Evolutionary conservation across 2,113 vertebrate species (phyloP), one percentile per base, ranked within the genome.

Genomic region (Haemorhous mexicanus): DNA sequence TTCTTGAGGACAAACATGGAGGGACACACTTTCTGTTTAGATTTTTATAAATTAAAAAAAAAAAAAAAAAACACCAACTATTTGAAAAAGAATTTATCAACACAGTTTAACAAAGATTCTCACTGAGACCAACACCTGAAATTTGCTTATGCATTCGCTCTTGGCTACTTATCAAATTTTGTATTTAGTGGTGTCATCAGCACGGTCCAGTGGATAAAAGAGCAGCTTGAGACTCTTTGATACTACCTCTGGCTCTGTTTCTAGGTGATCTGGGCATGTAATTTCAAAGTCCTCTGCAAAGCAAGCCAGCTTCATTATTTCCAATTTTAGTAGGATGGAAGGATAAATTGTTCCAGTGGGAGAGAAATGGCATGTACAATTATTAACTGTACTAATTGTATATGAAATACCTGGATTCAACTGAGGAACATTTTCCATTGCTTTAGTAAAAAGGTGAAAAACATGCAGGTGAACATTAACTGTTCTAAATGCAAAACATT

Each of bases 281-380:
- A 89, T 78, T 87, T 75, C 64, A 50, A 91, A 67, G 72, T 53
- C 43, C 41, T 92, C 43, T 80, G 78, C 75, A 92, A 95, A 88
- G 49, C 35, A 87, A 75, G 30, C 22, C 87, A 94, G 74, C 13
- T 83, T 85, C 62, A 87, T 83, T 85, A 82, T 73, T 93, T 76
- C 56, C 67, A 83, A 0, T 93, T 93, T 83, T 83, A 94, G 79
- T 46, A 46, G 37, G n/a, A 93, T 49, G 14, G 58, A 90, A 92
- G n/a, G 21, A 93, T 61, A 79, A 91, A 95, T 55, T 62, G 20
- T 73, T 92, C 58, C 75, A 92, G 53, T 33, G 28, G 53, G 9
- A 75, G 16, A 87, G 35, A 84, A 90, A 85, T 82, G 20, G 33
- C 66, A 93, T 0, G 0, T 68, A 55, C 32, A 67, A 33, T 68